Percentiles rank a stretch among this genome's conserved stretches.
phyloP scores from a whole-genome alignment of 2,888 invertebrate species.

The Dryocosmus kuriphilus region DNA sequence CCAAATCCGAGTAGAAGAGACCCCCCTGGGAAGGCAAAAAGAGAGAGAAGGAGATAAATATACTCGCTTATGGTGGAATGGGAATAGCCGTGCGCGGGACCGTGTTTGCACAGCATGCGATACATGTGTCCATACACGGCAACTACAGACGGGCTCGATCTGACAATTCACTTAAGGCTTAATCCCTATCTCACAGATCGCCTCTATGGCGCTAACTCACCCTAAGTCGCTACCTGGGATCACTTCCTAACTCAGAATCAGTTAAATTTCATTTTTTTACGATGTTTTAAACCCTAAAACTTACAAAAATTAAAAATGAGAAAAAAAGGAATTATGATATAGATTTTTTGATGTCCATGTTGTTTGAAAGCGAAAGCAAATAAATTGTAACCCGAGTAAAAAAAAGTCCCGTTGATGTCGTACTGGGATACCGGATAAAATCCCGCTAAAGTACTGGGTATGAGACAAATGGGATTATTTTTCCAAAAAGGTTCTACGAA shows the following conservation, averaged over 20 bases:
- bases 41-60: slow-evolving; percentile 48
- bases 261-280: not conserved
- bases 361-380: no score
- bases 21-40: slow-evolving; percentile 57
- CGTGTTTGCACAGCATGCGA: slow-evolving; percentile 74
- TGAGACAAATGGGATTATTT: no score
- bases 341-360: no score
- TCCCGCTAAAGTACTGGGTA: no score
- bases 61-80: slow-evolving; percentile 54
- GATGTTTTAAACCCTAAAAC: no score
- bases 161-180: slow-evolving; percentile 74
- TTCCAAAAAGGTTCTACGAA: no score
- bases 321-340: no score
- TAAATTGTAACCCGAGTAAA: no score
- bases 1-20: slow-evolving; percentile 59
- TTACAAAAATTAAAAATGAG: no score
- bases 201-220: slow-evolving; percentile 43
- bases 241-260: not conserved
- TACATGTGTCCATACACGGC: slow-evolving; percentile 72
- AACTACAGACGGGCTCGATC: slow-evolving; percentile 65
- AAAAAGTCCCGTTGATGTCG: no score
- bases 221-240: not conserved
- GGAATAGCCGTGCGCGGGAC: slow-evolving; percentile 60
- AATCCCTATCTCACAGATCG: slow-evolving; percentile 66
- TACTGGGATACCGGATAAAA: no score